Evolutionary conservation across 2,888 invertebrate species (phyloP), one percentile per base, ranked within the genome.

Genomic region (Tupiocoris notatus): DNA sequence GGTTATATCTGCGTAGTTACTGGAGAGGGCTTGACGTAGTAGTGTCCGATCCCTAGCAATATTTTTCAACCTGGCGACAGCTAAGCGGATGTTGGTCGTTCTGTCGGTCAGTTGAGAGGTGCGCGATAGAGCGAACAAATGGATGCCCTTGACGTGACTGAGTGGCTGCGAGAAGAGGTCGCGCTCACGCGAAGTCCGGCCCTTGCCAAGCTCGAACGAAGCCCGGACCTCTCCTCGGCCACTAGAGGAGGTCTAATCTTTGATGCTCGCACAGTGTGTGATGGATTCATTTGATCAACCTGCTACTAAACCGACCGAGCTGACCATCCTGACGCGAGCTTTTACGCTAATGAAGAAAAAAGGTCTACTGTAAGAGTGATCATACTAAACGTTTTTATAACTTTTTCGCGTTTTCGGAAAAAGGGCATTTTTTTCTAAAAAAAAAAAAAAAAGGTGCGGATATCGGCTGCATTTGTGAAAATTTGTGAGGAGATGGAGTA

Each of bases 91-190:
- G n/a, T n/a, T n/a, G n/a, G 39, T 12, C 39, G 39, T 3, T 39
- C 39, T 39, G 39, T 39, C 39, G 39, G 39, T 39, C 39, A 12
- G 39, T 39, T 12, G 39, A 39, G 39, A 39, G 39, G 39, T 12
- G 39, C 64, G 24, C 25, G 64, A 66, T 54, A 66, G 7, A 66
- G 56, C 18, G 66, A 54, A 66, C 66, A 66, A 66, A 66, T 66
- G 66, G 66, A 66, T 54, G 39, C 66, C 66, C 66, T 54, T 66
- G 66, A 66, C 66, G 66, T 66, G 66, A 66, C 66, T 39, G 39
- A 66, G 66, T 20, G 56, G 54, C 54, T 20, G 3, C 25, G 66
- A 54, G 66, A 39, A 39, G 3, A 56, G 66, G 66, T 18, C 66
- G 66, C 6, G 2, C 56, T 1, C 66, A 66, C 66, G 54, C 66